Base-by-base conservation (phyloP, 1,140 invertebrate genomes). In the Drosophila virilis region DNA sequence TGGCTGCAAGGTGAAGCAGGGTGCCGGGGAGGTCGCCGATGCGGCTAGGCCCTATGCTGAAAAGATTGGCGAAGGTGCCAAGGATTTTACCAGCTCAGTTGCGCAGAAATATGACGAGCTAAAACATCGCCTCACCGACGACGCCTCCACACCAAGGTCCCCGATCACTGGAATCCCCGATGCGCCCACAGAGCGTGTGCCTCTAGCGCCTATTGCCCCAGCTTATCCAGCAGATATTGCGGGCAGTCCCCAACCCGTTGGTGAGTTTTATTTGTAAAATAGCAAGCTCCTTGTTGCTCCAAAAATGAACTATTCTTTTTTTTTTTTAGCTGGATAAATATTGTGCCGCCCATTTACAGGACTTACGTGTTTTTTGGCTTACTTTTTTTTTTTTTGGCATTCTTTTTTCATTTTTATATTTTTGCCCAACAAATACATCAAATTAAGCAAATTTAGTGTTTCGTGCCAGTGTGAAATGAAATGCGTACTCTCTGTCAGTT, bases 101-200 rank as follows among this genome's bases (percentile, higher is more conserved):
- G 78, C 75, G 22, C 69, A 90, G n/a, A 90, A 90, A 28, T 91
- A 85, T 22, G 83, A 90, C 8, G 83, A 90, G 15, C 15, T 91
- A 7, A 91, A 91, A 81, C 90, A 91, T 48, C 85, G 80, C 35
- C 65, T 91, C 3, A 90, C 66, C 17, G 90, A 91, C 8, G 90
- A 91, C 12, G 40, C 40, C 6, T 43, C 78, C 46, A 61, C 81
- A 2, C 50, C 86, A 12, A 79, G 70, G 48, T 13, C 71, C 1
- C 50, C 51, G 2, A 4, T 55, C 0, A 17, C 60, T 0, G 45
- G 74, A 17, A 40, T 58, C 15, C 74, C 64, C 12, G 78, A 78
- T 59, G 79, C 50, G 0, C 85, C 90, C 37, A 91, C 90, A 1
- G 90, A 91, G 59, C 81, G 81, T 48, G 85, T 91, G 7, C 90